Evolutionary conservation across 2,113 vertebrate genomes (phyloP).

Genomic region (Dasyprocta punctata): DNA sequence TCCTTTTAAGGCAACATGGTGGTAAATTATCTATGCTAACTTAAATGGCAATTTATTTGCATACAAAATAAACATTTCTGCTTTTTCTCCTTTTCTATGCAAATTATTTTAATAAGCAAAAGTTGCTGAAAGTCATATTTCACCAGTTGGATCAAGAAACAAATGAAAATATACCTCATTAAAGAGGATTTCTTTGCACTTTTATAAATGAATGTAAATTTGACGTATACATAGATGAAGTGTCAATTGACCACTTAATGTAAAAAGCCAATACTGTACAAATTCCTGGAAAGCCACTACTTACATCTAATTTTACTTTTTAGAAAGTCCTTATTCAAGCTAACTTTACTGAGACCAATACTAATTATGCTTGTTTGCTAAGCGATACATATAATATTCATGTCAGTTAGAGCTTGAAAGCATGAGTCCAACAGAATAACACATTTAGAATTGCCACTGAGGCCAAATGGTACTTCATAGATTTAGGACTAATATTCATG

Average conservation of each 20-base stretch:
- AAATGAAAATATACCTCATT: constrained; percentile 61
- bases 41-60: constrained; percentile 35
- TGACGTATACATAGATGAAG: constrained; percentile 38
- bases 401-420: constrained; percentile 40
- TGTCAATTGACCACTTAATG: constrained; percentile 73
- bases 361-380: constrained; percentile 54
- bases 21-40: neutral
- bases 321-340: constrained; percentile 65
- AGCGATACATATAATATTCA: neutral
- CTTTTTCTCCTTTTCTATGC: constrained; percentile 15
- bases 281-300: constrained; percentile 65
- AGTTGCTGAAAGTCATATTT: constrained; percentile 63
- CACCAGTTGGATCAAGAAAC: constrained; percentile 48
- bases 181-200: constrained; percentile 48
- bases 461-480: neutral
- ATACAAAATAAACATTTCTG: constrained; percentile 20
- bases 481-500: neutral
- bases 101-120: constrained; percentile 64
- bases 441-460: constrained; percentile 62
- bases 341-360: constrained; percentile 71
- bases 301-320: constrained; percentile 72
- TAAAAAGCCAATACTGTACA: constrained; percentile 69
- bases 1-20: neutral
- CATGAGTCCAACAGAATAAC: constrained; percentile 27
- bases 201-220: constrained; percentile 68